Evolutionary conservation across 2,888 invertebrate species (phyloP), one percentile per base, ranked within the genome.

Genomic region (Lasioglossum pauxillum): DNA sequence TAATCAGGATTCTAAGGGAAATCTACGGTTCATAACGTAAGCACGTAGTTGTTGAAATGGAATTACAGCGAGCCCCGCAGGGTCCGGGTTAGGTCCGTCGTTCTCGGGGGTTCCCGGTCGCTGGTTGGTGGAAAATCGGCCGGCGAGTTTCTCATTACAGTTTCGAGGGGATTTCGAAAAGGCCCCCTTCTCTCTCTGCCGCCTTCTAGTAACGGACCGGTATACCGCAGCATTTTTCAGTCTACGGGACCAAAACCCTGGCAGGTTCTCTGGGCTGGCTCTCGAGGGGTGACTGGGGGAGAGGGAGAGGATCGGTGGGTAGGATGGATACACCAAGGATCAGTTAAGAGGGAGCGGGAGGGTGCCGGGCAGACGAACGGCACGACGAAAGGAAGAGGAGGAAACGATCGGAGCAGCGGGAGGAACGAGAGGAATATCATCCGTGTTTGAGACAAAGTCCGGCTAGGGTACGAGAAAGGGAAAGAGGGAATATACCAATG

Each of bases 211-310:
- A 87, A 82, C 88, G 90, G 91, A 89, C 91, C 89, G 93, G 94
- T 94, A 92, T 84, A 93, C 94, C 94, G 90, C 94, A 94, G 92
- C 91, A 94, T 94, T 94, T 94, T 94, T 94, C 91, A 93, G 93
- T 94, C 94, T 94, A 91, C 92, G 93, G 92, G 91, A 91, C 93
- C 87, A n/a, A 91, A 90, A 88, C 89, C 89, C 91, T 89, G 86
- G 85, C 88, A 82, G 93, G 90, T 93, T 90, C 91, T 90, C 88
- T 85, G 91, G 89, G 60, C 90, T 88, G 53, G 90, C 90, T 83
- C 83, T 91, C 88, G 88, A 87, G 88, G 85, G 90, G 90, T 89
- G 53, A 23, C 23, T 53, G 53, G n/a, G 5, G 53, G 10, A 7
- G 23, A 23, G 49, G 49, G 23, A 53, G 49, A 91, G 91, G 88